Percentiles rank a stretch among this genome's conserved stretches.
phyloP scores from a whole-genome alignment of 53 echinoderm and acorn worm species.

The Actinopyga echinites region DNA sequence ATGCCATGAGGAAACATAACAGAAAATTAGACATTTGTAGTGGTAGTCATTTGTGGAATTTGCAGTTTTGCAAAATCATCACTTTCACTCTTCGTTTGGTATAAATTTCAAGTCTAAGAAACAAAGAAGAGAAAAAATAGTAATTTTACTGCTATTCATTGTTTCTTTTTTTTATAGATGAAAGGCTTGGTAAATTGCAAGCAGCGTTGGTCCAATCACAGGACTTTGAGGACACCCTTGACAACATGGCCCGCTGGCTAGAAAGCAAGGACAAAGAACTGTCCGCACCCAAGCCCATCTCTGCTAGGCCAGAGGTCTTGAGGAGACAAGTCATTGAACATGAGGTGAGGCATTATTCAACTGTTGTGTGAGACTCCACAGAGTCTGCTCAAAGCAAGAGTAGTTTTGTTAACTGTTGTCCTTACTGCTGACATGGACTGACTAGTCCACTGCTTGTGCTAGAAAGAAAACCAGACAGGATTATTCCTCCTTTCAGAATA shows the following conservation, averaged over 20 bases:
- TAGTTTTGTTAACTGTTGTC: too few species aligned
- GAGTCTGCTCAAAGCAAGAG: too few species aligned
- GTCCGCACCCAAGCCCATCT: constrained; percentile 79
- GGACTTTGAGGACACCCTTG: constrained; percentile 94
- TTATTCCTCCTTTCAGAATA: too few species aligned
- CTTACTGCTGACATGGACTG: too few species aligned
- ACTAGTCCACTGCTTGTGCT: too few species aligned
- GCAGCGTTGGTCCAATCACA: constrained; percentile 91
- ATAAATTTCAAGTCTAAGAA: background rate
- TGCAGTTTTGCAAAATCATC: too few species aligned
- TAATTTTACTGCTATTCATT: background rate
- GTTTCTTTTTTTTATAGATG: constrained; percentile 68
- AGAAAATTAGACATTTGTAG: too few species aligned
- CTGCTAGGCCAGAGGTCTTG: constrained; percentile 94
- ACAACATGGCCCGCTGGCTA: constrained; percentile 85
- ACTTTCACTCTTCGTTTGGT: too few species aligned
- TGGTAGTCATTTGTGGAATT: too few species aligned
- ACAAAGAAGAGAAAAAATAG: background rate
- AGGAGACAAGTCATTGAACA: constrained; percentile 84
- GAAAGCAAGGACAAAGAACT: constrained; percentile 85
- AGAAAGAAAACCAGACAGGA: too few species aligned
- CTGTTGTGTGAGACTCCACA: too few species aligned
- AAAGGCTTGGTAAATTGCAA: constrained; percentile 95
- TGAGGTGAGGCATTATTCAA: constrained; percentile 66
- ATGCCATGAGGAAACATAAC: too few species aligned